Evolutionary conservation across 2,888 invertebrate species (phyloP), one percentile per base, ranked within the genome.

Genomic region (Folsomia candida): DNA sequence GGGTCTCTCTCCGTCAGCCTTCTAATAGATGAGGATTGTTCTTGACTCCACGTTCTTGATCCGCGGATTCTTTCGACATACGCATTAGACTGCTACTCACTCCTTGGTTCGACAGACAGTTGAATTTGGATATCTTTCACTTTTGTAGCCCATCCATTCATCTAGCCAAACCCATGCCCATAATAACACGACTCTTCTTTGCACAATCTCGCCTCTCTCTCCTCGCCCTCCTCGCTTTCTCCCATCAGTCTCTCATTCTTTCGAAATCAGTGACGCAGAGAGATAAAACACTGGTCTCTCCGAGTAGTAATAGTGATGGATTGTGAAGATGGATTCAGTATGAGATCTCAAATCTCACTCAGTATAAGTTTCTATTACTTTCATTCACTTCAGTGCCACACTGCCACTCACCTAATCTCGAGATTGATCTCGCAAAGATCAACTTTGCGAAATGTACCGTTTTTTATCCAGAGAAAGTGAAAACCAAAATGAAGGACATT

Each of bases 241-340:
- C n/a, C 54, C 54, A 54, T 54, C 20, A 54, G 20, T 54, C 54
- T 54, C 4, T 37, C 37, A 37, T 37, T 37, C 54, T 54, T 54
- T 18, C 54, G n/a, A 54, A 54, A 54, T 54, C 54, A 54, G 54
- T 54, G 54, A 54, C 54, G 54, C 54, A 54, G 6, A 20, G 54
- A 54, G 22, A 54, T 54, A 54, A 54, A 54, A 54, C 54, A 54
- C 20, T 47, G 47, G 9, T n/a, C n/a, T n/a, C n/a, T n/a, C 14
- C 37, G 37, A 37, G 37, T 37, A 9, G 4, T 54, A 22, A 54
- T 54, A 54, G 4, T 54, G 54, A 54, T 54, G 22, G 22, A 54
- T 54, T 54, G 22, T 22, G 22, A 22, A 54, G 18, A 54, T 20
- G 22, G 20, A 20, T 54, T 22, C 18, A 18, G 54, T n/a, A n/a